Conservation (phyloP, 1,140 invertebrate species). For the Pristionchus pacificus region DNA sequence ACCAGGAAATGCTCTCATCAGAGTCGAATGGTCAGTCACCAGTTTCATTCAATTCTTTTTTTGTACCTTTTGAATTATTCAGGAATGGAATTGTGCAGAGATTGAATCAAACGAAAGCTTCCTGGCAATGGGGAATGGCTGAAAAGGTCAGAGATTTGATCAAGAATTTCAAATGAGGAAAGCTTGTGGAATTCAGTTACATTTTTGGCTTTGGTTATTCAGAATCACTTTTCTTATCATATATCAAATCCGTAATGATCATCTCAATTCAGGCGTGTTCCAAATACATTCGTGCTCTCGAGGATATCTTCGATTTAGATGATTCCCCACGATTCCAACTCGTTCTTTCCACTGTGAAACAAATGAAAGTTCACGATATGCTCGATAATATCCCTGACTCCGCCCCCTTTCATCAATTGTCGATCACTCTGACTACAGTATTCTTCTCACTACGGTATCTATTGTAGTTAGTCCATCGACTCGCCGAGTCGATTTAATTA, state of each 20-base stretch:
- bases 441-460: background rate
- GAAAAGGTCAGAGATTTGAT: slow-evolving; percentile 44
- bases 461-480: background rate
- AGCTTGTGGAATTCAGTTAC: no score
- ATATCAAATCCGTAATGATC: no score
- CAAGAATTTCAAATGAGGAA: no score
- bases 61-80: no score
- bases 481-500: background rate
- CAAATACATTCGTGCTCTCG: slow-evolving; percentile 22
- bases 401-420: background rate
- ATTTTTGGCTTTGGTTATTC: no score
- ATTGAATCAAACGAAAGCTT: slow-evolving; percentile 19
- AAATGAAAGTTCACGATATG: slow-evolving; percentile 24
- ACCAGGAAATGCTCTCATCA: background rate
- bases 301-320: slow-evolving; percentile 26
- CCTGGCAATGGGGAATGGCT: slow-evolving; percentile 32
- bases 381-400: background rate
- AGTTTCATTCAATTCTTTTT: no score
- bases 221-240: no score
- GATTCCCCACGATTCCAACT: slow-evolving; percentile 32
- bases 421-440: background rate
- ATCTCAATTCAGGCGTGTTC: slow-evolving; percentile 33
- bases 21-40: background rate
- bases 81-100: no score
- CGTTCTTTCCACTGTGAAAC: slow-evolving; percentile 34